Evolutionary conservation across 2,888 invertebrate species (phyloP).

Genomic region (Smittia sp.): DNA sequence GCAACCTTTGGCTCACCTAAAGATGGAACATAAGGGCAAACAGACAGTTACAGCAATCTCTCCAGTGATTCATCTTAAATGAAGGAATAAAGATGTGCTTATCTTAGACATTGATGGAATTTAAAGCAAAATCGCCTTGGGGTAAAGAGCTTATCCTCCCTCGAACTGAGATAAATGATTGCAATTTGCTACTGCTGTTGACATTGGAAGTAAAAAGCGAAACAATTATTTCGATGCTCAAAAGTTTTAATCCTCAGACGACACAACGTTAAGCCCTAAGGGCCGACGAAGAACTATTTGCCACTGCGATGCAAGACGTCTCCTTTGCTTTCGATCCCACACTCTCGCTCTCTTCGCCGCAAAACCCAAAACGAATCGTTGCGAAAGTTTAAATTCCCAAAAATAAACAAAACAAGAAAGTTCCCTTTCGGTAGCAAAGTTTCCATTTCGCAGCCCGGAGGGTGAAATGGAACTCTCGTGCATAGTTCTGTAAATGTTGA

Average conservation of each 20-base stretch:
- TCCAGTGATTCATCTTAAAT: too few species aligned
- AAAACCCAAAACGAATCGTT: background rate
- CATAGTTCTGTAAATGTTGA: slow-evolving; percentile 8
- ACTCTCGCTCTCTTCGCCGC: too few species aligned
- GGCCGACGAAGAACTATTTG: background rate
- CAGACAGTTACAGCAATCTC: too few species aligned
- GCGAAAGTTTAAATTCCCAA: background rate
- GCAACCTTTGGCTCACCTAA: too few species aligned
- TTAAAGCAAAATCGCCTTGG: too few species aligned
- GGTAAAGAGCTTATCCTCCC: too few species aligned
- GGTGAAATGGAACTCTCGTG: background rate
- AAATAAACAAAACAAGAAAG: slow-evolving; percentile 10
- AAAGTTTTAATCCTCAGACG: background rate
- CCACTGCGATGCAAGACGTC: background rate
- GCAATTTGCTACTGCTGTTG: background rate
- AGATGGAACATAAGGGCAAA: too few species aligned
- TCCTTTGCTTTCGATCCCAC: background rate
- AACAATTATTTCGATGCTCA: slow-evolving; percentile 12
- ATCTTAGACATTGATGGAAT: too few species aligned
- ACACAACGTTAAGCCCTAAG: background rate
- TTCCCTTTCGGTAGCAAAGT: background rate
- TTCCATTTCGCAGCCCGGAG: background rate
- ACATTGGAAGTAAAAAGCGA: background rate
- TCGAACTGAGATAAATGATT: background rate
- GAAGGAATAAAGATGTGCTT: too few species aligned